Conservation (phyloP, 2,888 invertebrate species). For the Drosophila mayaguana region DNA sequence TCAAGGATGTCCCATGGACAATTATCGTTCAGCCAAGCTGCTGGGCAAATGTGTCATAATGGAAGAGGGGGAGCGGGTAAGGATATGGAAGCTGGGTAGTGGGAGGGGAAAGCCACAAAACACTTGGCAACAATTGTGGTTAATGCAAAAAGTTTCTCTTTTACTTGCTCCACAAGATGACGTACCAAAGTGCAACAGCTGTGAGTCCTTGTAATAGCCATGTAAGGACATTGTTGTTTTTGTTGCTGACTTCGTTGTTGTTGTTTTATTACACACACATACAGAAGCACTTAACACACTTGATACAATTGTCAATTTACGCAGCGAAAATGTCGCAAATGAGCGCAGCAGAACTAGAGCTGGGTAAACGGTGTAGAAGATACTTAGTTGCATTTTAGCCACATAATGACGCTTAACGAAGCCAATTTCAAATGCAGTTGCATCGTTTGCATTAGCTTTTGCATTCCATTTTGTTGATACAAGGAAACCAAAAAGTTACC, state of each 20-base stretch:
- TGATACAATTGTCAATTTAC: conserved; percentile 74
- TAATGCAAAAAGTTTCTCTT: conserved; percentile 37
- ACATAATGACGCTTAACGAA: conserved; percentile 32
- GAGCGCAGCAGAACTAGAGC: conserved; percentile 6
- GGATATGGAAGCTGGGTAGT: background rate
- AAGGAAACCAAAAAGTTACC: background rate
- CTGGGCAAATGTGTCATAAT: conserved; percentile 66
- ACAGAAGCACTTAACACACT: conserved; percentile 59
- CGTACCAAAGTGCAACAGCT: conserved; percentile 46
- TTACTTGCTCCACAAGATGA: conserved; percentile 13
- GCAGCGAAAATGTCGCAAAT: conserved; percentile 33
- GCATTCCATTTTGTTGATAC: background rate
- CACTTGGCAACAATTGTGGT: conserved; percentile 42
- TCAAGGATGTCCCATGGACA: conserved; percentile 61
- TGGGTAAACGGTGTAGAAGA: too few relatives aligned
- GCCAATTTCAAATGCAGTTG: conserved; percentile 33
- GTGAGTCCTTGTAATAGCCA: conserved; percentile 53
- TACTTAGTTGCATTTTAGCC: conserved; percentile 28
- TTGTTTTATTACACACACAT: conserved; percentile 24
- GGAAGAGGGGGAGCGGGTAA: too few relatives aligned
- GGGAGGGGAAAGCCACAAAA: background rate
- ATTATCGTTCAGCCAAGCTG: conserved; percentile 63
- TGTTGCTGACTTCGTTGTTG: too few relatives aligned
- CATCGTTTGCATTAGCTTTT: background rate
- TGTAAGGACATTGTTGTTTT: conserved; percentile 22